Conservation (phyloP, 2,888 invertebrate genomes). For the Mylabris sibirica region DNA sequence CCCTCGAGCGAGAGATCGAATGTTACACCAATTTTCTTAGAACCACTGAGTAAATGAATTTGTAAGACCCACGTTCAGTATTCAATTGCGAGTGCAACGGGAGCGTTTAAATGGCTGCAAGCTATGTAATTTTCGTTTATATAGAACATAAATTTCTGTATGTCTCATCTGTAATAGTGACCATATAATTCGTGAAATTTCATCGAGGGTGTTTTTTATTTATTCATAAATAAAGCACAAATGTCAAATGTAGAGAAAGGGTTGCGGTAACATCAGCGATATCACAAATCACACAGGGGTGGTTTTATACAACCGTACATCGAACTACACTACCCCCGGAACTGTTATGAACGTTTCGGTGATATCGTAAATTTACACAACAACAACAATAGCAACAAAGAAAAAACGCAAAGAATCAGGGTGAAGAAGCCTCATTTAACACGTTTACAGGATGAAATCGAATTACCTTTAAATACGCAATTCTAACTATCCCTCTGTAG, state of each 20-base stretch:
- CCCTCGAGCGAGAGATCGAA: too few relatives aligned
- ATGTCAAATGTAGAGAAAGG: not conserved
- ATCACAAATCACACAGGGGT: conserved; percentile 18
- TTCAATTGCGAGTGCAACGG: too few relatives aligned
- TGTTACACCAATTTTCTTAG: too few relatives aligned
- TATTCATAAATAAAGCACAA: conserved; percentile 1
- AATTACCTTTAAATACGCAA: too few relatives aligned
- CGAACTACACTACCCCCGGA: not conserved
- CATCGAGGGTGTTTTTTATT: not conserved
- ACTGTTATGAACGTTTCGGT: not conserved
- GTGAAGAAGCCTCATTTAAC: not conserved
- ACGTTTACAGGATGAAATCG: too few relatives aligned
- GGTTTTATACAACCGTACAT: not conserved
- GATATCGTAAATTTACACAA: conserved; percentile 9
- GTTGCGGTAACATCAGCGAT: conserved; percentile 14
- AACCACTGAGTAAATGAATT: too few relatives aligned
- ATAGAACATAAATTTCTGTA: conserved; percentile 14
- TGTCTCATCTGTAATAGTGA: conserved; percentile 17
- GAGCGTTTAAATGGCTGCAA: too few relatives aligned
- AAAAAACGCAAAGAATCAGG: not conserved
- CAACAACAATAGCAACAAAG: not conserved
- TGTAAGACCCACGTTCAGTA: too few relatives aligned
- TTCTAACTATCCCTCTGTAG: too few relatives aligned
- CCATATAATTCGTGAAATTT: conserved; percentile 10
- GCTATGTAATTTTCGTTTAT: not conserved